A percentile compares a stretch with the other conserved stretches of the same genome.
phyloP scores from a whole-genome alignment of 1,140 invertebrate genomes.

The Diplogasteroides magnus region DNA sequence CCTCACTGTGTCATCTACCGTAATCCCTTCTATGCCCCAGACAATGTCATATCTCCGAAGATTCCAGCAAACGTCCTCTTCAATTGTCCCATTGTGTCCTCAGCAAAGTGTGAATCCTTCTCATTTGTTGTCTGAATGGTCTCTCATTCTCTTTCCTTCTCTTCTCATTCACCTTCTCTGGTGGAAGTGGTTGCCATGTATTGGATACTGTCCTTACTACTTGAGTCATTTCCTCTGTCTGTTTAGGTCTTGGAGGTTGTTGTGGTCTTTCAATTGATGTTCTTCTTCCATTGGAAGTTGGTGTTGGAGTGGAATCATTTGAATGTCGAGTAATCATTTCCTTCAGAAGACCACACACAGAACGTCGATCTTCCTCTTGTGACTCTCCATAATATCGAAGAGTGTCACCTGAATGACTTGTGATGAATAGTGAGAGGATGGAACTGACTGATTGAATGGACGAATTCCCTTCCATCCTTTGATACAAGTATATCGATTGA shows the following conservation, averaged over 20 bases:
- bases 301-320: too few relatives aligned
- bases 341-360: constrained; percentile 10
- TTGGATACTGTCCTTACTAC: too few relatives aligned
- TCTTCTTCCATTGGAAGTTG: too few relatives aligned
- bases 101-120: constrained; percentile 8
- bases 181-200: too few relatives aligned
- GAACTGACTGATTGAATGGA: constrained; percentile 7
- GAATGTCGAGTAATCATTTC: too few relatives aligned
- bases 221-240: too few relatives aligned
- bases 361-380: constrained; percentile 24
- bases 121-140: not conserved
- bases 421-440: not conserved
- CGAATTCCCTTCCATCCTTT: constrained; percentile 29
- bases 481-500: constrained; percentile 28
- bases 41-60: constrained; percentile 22
- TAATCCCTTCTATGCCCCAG: too few relatives aligned
- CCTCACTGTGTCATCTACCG: too few relatives aligned
- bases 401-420: not conserved
- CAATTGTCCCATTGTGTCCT: constrained; percentile 30
- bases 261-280: too few relatives aligned
- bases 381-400: constrained; percentile 21
- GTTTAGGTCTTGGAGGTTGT: too few relatives aligned
- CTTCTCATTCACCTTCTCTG: not conserved
- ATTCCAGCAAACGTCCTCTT: constrained; percentile 28
- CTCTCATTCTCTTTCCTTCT: not conserved